phyloP scores from a whole-genome alignment of 1,140 invertebrate genomes.

The Aricia agestis region DNA sequence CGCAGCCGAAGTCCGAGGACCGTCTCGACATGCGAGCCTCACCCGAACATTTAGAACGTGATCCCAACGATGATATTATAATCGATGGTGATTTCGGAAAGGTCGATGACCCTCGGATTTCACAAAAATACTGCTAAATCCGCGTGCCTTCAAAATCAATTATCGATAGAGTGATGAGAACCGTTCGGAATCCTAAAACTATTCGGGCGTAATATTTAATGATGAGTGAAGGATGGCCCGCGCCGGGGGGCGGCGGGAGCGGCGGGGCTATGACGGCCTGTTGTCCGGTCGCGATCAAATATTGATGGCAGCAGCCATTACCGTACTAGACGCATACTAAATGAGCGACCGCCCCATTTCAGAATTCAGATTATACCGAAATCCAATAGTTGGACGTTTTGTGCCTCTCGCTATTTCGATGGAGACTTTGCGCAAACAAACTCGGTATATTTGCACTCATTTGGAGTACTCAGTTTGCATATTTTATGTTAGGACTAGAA shows the following conservation, averaged over 20 bases:
- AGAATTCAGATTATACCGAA: conserved; percentile 43
- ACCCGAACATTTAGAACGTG: background rate
- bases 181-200: background rate
- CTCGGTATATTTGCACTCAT: background rate
- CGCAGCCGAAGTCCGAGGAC: background rate
- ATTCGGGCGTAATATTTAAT: background rate
- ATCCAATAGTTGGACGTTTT: conserved; percentile 27
- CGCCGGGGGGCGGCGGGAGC: background rate
- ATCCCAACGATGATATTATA: background rate
- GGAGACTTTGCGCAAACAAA: background rate
- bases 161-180: background rate
- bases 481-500: background rate
- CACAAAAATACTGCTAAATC: too few relatives aligned
- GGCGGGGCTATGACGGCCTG: conserved; percentile 22
- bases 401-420: background rate
- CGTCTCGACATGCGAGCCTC: background rate
- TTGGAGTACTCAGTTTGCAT: background rate
- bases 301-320: conserved; percentile 52
- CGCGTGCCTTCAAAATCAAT: background rate
- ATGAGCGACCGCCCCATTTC: conserved; percentile 48
- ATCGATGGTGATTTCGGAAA: background rate
- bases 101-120: too few relatives aligned
- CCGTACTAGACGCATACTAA: conserved; percentile 48
- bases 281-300: conserved; percentile 64
- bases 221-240: conserved; percentile 4